Evolutionary conservation across 2,888 invertebrate genomes (phyloP), one percentile per base, ranked within the genome.

Genomic region (Melieria picta): DNA sequence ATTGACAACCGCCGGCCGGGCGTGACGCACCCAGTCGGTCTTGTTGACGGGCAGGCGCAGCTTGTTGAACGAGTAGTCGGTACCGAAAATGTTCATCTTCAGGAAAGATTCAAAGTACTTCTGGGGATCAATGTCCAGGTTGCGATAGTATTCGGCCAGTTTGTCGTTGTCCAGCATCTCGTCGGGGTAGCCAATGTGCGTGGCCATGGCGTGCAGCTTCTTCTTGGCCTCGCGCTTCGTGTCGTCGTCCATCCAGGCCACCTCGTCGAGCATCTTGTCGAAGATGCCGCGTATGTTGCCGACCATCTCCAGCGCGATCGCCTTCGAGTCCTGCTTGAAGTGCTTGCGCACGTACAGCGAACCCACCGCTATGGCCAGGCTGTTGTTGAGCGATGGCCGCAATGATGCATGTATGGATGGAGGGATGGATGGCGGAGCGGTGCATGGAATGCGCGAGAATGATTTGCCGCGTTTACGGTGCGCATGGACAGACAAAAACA

Each of bases 201-300:
- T 92, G 2, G 92, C 89, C 93, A 98, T 97, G 0, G 92, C 90
- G 71, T 91, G 90, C 0, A 95, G 93, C 84, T 96, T 96, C 73
- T 92, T 91, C 73, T 94, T 85, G 0, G 95, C 96, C 70, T 91
- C 91, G 76, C 88, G 86, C 63, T 92, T 91, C 0, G 98, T 98
- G 76, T 89, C 87, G 0, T 91, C 91, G 82, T 98, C 97, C 98
- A 98, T 98, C 98, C 98, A 98, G 61, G 93, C 93, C 11, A 97
- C 92, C 72, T 91, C 89, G 16, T 90, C 88, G 69, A 97, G 85
- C 47, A 97, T 95, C 78, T 93, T 91, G 74, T 91, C 90, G 88
- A 97, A 97, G 77, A 96, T 93, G 69, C 89, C 88, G 73, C 94
- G 91, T 78, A 98, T 96, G 79, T 95, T 93, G 69, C 90, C 89